Conservation (phyloP, 2,888 invertebrate species). For the Polydesmus complanatus region DNA sequence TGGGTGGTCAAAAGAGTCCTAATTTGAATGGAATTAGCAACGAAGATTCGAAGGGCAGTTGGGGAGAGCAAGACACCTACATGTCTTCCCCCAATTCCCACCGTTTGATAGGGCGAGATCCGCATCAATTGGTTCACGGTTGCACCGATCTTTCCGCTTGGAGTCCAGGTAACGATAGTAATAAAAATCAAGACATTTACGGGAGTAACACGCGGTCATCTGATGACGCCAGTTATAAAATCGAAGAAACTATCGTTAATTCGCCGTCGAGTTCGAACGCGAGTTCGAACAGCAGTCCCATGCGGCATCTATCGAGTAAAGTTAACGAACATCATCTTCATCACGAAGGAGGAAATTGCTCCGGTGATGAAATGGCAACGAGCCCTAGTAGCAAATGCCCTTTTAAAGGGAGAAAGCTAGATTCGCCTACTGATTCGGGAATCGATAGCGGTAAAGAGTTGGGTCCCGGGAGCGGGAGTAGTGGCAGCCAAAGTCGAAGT, state of each 20-base stretch:
- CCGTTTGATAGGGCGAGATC: constrained; percentile 15
- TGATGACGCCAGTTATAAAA: constrained; percentile 35
- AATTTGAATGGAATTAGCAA: constrained; percentile 1
- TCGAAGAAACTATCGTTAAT: constrained; percentile 67
- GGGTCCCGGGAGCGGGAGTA: constrained; percentile 53
- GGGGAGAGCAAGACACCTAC: constrained; percentile 15
- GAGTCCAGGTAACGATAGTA: constrained; percentile 21
- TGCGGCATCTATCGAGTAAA: background rate
- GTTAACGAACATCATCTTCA: constrained; percentile 13
- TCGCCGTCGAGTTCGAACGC: constrained; percentile 68
- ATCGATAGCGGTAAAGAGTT: constrained; percentile 87
- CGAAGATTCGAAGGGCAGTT: constrained; percentile 19
- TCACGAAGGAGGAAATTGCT: constrained; percentile 39
- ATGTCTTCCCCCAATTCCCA: constrained; percentile 1
- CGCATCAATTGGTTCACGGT: constrained; percentile 18
- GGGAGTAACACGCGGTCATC: constrained; percentile 20
- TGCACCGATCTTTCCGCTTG: constrained; percentile 19
- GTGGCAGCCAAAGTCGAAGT: constrained; percentile 45
- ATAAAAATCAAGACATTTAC: constrained; percentile 23
- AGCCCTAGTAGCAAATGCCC: constrained; percentile 36
- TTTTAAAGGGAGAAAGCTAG: constrained; percentile 50
- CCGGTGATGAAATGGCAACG: constrained; percentile 46
- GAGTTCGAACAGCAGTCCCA: constrained; percentile 50
- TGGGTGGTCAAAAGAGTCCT: constrained; percentile 2
- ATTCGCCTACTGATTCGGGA: constrained; percentile 84